Base-by-base conservation (phyloP, 2,113 vertebrate genomes). In the Pungitius pungitius region DNA sequence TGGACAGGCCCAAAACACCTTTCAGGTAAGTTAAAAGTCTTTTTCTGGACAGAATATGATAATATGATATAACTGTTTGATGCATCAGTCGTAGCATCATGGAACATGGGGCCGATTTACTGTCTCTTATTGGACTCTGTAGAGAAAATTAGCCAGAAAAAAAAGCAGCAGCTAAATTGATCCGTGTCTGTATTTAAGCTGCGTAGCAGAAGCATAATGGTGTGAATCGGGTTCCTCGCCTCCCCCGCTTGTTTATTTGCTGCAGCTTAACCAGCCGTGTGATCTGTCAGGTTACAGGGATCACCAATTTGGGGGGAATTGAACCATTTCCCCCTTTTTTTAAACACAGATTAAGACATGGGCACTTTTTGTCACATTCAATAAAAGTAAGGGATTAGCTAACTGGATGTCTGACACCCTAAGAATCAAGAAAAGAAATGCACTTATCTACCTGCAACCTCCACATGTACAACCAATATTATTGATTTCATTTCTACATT, bases 161-260 rank as follows among this genome's bases (percentile, higher is more conserved):
- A 64, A 49, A 63, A 22, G 37, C 58, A 70, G 65, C 64, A 20
- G 65, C 75, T 59, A 81, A 79, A 84, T 37, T 82, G 82, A 84
- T 62, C 59, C 22, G 8, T 71, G 81, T 87, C 79, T 83, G 75
- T 67, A 85, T 87, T 75, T 80, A 85, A 79, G 65, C 81, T 47
- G 77, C 59, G 61, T 71, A 74, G 75, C 76, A 77, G 63, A 76
- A 40, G 57, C 61, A 61, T 60, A 78, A 82, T 73, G 63, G 66
- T 69, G 63, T 73, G 69, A 69, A 39, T 43, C 75, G 61, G 80
- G 67, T 78, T 71, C 35, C 10, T 55, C 13, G 39, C 58, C 66
- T 51, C 69, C 59, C 63, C 24, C 40, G 1, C 58, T 77, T 77
- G 63, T 86, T 82, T 80, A 75, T 85, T 83, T 75, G 73, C 60